Percentiles rank a stretch among this genome's conserved stretches.
Evolutionary conservation across 2,797 vertebrate species (phyloP).

Genomic region (Danionella dracula): DNA sequence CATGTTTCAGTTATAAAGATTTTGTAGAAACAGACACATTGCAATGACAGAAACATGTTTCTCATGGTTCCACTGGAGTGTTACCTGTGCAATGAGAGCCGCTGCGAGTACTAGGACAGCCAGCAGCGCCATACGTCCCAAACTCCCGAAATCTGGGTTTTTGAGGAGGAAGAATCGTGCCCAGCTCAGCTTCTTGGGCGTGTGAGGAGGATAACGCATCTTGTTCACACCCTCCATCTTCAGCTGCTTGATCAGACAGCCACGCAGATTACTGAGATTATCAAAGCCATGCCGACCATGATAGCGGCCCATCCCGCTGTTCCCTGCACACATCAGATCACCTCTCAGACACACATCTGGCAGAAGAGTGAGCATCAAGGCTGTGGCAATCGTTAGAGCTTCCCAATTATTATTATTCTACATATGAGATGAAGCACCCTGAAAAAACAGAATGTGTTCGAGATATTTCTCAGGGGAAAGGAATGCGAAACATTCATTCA

Average conservation of each 20-base stretch:
- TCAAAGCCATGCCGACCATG: constrained; percentile 81
- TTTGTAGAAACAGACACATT: no score
- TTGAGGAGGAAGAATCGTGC: constrained; percentile 69
- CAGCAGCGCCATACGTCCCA: constrained; percentile 55
- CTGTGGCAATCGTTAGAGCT: no score
- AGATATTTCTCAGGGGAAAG: no score
- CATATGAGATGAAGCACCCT: no score
- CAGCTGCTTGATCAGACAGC: constrained; percentile 82
- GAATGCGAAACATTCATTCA: no score
- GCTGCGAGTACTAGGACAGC: constrained; percentile 53
- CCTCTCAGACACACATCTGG: no score
- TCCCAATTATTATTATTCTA: no score
- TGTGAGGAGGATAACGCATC: constrained; percentile 79
- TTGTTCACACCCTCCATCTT: constrained; percentile 72
- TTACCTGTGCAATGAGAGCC: constrained; percentile 62
- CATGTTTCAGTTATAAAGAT: no score
- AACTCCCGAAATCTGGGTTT: constrained; percentile 52
- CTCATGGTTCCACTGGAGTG: neutral
- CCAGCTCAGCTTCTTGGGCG: constrained; percentile 66
- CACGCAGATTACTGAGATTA: constrained; percentile 79
- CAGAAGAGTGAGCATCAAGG: no score
- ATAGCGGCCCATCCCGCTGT: constrained; percentile 89
- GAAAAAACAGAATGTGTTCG: no score
- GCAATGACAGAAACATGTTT: no score
- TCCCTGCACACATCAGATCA: constrained; percentile 59